These are phyloP conservation scores for Marmota flaviventris DNA, from an alignment of 2,113 vertebrate species.

Conservation along the genomic window DNA sequence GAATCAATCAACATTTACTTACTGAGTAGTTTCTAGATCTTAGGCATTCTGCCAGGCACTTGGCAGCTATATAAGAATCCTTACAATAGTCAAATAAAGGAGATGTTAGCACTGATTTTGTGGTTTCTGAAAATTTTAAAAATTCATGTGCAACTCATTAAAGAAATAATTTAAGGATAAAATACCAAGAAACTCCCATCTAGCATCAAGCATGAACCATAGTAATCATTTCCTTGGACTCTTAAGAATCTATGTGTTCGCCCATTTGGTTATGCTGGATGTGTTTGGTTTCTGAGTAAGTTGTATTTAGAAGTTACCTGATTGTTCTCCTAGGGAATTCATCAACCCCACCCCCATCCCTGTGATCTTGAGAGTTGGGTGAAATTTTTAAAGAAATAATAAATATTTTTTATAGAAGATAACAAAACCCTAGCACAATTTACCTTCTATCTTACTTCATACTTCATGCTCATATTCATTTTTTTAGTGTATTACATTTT, in stretches of 20 bases:
- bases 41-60: neutral
- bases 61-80: neutral
- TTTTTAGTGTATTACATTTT: neutral
- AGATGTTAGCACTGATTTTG: neutral
- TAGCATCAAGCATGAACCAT: neutral
- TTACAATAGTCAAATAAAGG: conserved; percentile 21
- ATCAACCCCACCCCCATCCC: no score
- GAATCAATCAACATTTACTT: neutral
- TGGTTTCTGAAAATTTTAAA: conserved; percentile 7
- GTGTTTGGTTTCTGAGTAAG: neutral
- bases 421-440: neutral
- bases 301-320: neutral
- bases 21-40: neutral
- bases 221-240: neutral
- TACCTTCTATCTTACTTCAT: neutral
- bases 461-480: neutral
- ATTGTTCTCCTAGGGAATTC: neutral
- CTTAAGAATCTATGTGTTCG: neutral
- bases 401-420: neutral
- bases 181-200: neutral
- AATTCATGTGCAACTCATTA: neutral
- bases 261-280: neutral
- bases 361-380: neutral
- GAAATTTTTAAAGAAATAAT: neutral
- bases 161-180: conserved; percentile 39